Base-by-base conservation (phyloP, 92 coral and sea anemone genomes). In the Anthopleura xanthogrammica region DNA sequence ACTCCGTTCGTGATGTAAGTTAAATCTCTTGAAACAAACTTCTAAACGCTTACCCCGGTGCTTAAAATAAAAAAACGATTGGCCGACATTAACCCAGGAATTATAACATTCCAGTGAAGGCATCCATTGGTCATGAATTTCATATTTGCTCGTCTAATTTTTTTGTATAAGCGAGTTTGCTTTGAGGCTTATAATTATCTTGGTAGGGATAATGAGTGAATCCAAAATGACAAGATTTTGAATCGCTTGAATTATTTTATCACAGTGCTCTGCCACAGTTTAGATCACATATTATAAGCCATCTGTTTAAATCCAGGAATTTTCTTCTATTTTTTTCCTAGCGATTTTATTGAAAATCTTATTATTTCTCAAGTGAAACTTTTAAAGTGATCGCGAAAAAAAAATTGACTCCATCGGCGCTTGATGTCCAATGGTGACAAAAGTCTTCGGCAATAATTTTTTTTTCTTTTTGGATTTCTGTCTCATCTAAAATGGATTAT, bases 151-250 rank as follows among this genome's bases (percentile, higher is more conserved):
- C 42, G 58, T 7, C 66, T 29, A 46, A 3, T 55, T 52, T 46
- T 60, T 79, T 48, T 64, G 24, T 20, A 43, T 19, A 20, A 62
- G 72, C 41, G 22, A 80, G 75, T 65, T 80, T 65, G 65, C 57
- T 17, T 62, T 41, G 46, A 80, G 83, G 60, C 56, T 60, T n/a
- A 62, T 62, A 80, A 60, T 60, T 41, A 64, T 80, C 76, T 43
- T 39, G 74, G 42, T 24, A 57, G 71, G 36, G 42, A 56, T 62
- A 29, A 58, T 12, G 82, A 79, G 74, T 68, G 42, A 68, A 68
- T 23, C 41, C 74, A 68, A 29, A 68, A 23, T 68, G 19, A 23
- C 42, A 68, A 68, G 42, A 68, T 68, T 13, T 68, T 29, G 74
- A 68, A 68, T 68, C 74, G 23, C 70, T 68, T 12, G 29, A 23